These are phyloP conservation scores for Phrixothrix hirtus DNA, from an alignment of 2,888 invertebrate species.

Conservation along the genomic window DNA sequence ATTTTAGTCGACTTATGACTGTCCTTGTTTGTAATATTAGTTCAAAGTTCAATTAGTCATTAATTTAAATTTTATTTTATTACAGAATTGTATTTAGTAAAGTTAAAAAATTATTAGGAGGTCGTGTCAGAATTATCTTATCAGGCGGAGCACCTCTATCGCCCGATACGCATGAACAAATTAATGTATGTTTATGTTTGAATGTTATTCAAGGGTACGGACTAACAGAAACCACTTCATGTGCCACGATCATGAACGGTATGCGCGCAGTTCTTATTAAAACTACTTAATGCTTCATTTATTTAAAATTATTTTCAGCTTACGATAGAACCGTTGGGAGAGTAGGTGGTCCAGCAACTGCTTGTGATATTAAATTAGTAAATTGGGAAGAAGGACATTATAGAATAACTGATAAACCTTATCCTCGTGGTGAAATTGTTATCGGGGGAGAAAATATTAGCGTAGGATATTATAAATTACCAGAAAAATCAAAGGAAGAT, in stretches of 20 bases:
- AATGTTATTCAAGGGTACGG: slow-evolving; percentile 94
- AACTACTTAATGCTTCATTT: too few species aligned
- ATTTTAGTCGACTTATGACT: slow-evolving; percentile 14
- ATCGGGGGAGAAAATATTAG: slow-evolving; percentile 87
- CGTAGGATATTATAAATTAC: slow-evolving; percentile 90
- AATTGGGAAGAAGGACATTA: slow-evolving; percentile 97
- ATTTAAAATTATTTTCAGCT: slow-evolving; percentile 50
- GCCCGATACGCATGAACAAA: slow-evolving; percentile 93
- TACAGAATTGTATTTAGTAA: slow-evolving; percentile 63
- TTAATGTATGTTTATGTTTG: slow-evolving; percentile 87
- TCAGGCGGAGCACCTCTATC: slow-evolving; percentile 95
- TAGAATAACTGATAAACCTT: slow-evolving; percentile 81
- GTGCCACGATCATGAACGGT: slow-evolving; percentile 85
- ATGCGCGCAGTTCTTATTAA: too few species aligned
- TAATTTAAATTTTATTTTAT: slow-evolving; percentile 12
- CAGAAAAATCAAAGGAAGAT: slow-evolving; percentile 86
- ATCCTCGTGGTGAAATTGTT: slow-evolving; percentile 78
- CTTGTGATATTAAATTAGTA: slow-evolving; percentile 81
- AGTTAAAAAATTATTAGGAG: slow-evolving; percentile 73
- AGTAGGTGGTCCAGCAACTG: slow-evolving; percentile 86
- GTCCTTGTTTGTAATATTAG: slow-evolving; percentile 12
- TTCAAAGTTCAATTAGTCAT: slow-evolving; percentile 8
- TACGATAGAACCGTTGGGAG: slow-evolving; percentile 68
- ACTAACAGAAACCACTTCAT: slow-evolving; percentile 94
- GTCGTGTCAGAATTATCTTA: slow-evolving; percentile 84